A percentile compares a stretch with the other conserved stretches of the same genome.
These are phyloP conservation scores for Acromyrmex charruanus DNA, from an alignment of 1,140 invertebrate genomes.

Conservation along the genomic window DNA sequence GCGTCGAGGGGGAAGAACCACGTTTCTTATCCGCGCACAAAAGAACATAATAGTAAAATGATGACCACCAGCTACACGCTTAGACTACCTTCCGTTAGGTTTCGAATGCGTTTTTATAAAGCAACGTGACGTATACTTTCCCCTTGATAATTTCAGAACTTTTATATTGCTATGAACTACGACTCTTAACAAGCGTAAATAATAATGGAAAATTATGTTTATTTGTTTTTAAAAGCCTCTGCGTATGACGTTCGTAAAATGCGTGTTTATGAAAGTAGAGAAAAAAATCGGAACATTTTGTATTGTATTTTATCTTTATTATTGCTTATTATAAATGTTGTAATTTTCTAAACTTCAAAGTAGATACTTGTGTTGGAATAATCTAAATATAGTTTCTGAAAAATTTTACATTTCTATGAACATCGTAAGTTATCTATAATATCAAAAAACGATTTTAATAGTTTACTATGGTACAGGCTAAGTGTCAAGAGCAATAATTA, in stretches of 20 bases:
- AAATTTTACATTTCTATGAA: not conserved
- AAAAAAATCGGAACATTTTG: not conserved
- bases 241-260: constrained; percentile 33
- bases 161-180: not conserved
- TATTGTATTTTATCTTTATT: not conserved
- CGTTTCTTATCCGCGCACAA: constrained; percentile 8
- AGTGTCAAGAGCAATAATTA: constrained; percentile 41
- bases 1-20: constrained; percentile 19
- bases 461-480: constrained; percentile 2
- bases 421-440: constrained; percentile 9
- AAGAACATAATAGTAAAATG: constrained; percentile 21
- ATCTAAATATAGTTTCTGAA: not conserved
- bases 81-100: not conserved
- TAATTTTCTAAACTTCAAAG: not conserved
- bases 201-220: not conserved
- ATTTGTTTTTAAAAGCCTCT: constrained; percentile 3
- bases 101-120: constrained; percentile 1
- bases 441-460: constrained; percentile 14
- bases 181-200: constrained; percentile 14
- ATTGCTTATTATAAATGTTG: not conserved
- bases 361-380: not conserved
- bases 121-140: constrained; percentile 20
- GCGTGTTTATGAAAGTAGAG: not conserved
- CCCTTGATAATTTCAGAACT: not conserved
- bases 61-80: constrained; percentile 35